phyloP scores from a whole-genome alignment of 1,140 invertebrate species.

The Trichomalopsis sarcophagae region DNA sequence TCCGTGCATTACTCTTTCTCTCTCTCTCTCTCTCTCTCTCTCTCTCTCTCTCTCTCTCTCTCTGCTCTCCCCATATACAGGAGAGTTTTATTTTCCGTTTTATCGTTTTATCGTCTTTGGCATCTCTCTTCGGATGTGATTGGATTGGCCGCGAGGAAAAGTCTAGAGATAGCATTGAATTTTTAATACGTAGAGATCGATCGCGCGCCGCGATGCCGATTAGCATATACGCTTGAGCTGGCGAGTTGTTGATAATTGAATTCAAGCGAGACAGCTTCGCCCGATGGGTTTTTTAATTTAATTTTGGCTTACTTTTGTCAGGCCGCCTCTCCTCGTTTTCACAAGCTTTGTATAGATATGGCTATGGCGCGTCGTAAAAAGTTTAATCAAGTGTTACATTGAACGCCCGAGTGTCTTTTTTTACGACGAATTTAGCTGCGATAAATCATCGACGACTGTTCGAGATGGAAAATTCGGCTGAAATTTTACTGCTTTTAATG shows the following conservation, averaged over 20 bases:
- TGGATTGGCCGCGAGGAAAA: conserved; percentile 33
- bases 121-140: conserved; percentile 33
- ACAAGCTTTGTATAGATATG: no score
- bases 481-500: no score
- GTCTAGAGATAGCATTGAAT: conserved; percentile 44
- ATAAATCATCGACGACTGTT: no score
- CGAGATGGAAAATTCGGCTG: no score
- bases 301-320: not conserved
- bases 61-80: not conserved
- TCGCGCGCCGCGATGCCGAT: conserved; percentile 1
- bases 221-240: not conserved
- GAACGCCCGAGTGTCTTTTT: no score
- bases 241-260: conserved; percentile 40
- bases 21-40: not conserved
- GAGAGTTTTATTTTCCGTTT: conserved; percentile 29
- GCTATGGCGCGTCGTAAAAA: no score
- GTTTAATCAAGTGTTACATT: no score
- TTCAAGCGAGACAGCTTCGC: not conserved
- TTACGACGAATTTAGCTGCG: no score
- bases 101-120: conserved; percentile 45
- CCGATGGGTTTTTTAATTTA: conserved; percentile 34
- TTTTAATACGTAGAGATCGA: conserved; percentile 39
- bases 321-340: no score
- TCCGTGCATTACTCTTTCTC: conserved; percentile 16
- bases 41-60: not conserved